A percentile compares a stretch with the other conserved stretches of the same genome.
Conservation (phyloP, 2,888 invertebrate genomes). For the Rhingia rostrata region DNA sequence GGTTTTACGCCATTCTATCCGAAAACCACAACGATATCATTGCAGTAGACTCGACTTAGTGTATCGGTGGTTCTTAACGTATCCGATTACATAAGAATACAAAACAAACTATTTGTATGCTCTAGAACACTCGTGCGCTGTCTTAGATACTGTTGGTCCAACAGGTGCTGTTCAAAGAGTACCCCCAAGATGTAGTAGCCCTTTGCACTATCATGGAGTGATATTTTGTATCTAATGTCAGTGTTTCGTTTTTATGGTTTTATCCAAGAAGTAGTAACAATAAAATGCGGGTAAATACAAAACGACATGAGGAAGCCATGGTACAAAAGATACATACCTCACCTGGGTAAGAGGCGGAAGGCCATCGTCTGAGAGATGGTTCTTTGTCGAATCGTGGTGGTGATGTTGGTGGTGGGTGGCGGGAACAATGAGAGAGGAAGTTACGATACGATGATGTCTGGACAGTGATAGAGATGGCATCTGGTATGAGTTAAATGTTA, state of each 20-base stretch:
- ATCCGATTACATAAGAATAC: conserved; percentile 64
- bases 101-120: conserved; percentile 50
- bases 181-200: not conserved
- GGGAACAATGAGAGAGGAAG: conserved; percentile 66
- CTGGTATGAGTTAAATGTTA: conserved; percentile 3
- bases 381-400: conserved; percentile 12
- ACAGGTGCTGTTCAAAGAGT: conserved; percentile 36
- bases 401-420: not conserved
- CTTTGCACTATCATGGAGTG: not conserved
- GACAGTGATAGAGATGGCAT: conserved; percentile 57
- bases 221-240: conserved; percentile 69
- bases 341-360: not conserved
- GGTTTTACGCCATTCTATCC: conserved; percentile 7
- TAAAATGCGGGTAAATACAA: conserved; percentile 19
- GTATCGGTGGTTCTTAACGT: conserved; percentile 47
- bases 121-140: conserved; percentile 39
- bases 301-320: conserved; percentile 61
- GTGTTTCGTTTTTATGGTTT: conserved; percentile 47
- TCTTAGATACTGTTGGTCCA: conserved; percentile 18
- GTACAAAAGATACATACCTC: conserved; percentile 41
- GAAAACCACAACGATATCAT: conserved; percentile 41
- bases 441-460: conserved; percentile 47
- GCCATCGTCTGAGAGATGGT: conserved; percentile 21
- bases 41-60: conserved; percentile 11
- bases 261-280: conserved; percentile 55